Evolutionary conservation across 2,113 vertebrate genomes (phyloP).

Genomic region (Oceanites oceanicus): DNA sequence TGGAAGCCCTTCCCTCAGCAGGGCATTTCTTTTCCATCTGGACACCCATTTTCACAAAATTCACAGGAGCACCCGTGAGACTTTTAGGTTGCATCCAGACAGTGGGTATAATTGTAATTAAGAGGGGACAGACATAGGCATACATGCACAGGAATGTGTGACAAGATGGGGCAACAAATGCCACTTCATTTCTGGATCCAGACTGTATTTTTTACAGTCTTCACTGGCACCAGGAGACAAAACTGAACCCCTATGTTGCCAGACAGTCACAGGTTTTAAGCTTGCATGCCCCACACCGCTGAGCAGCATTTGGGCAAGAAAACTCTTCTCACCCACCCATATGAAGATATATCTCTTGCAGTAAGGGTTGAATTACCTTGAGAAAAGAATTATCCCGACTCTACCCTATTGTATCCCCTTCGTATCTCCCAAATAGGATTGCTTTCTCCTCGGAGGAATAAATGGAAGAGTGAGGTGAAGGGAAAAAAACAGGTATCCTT

Average conservation of each 20-base stretch:
- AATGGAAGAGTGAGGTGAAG: not conserved
- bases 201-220: not conserved
- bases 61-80: accelerated
- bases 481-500: not conserved
- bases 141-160: not conserved
- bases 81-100: not conserved
- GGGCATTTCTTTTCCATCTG: not conserved
- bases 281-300: not conserved
- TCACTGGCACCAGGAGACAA: not conserved
- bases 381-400: not conserved
- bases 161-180: not conserved
- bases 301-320: not conserved
- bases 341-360: not conserved
- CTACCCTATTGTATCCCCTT: not conserved
- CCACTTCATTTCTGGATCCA: not conserved
- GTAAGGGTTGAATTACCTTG: not conserved
- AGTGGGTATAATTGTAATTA: not conserved
- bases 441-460: not conserved
- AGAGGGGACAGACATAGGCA: not conserved
- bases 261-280: not conserved
- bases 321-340: not conserved
- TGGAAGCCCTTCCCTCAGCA: not conserved
- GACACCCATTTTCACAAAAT: not conserved
- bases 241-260: not conserved
- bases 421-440: not conserved